Base-by-base conservation (phyloP, 2,113 vertebrate species). In the Tupaia chinensis region DNA sequence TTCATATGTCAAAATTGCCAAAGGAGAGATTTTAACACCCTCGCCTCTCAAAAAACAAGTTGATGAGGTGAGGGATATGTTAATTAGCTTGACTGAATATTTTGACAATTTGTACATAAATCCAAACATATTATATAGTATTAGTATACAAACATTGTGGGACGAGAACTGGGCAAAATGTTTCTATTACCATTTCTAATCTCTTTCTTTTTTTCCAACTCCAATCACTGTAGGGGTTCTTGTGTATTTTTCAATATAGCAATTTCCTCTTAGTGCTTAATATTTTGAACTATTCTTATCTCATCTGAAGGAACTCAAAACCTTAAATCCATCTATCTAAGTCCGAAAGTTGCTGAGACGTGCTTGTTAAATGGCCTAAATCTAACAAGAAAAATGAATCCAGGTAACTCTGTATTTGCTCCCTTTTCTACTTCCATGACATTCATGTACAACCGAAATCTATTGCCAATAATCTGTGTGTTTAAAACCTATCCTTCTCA, bases 361-460 rank as follows among this genome's bases (percentile, higher is more conserved):
- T 81, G n/a, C 86, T 91, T 93, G 23, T 93, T 93, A 92, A 97
- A 68, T 91, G 69, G 7, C n/a, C 93, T 93, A 78, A 93, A 94
- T 97, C 74, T 91, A 95, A 79, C 63, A 88, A 94, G 86, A 83
- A 97, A 83, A 96, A 77, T 60, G 83, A 90, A 85, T 34, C 68
- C 11, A 81, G 56, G 10, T 84, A 78, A 91, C 34, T n/a, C 25
- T 87, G 10, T 44, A 44, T 92, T 27, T 85, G 17, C 58, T 81
- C 25, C 9, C 5, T 78, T 86, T 96, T 80, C n/a, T 87, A 16
- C 12, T 80, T 70, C 72, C 12, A 73, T 74, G 82, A 25, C 88
- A 27, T 94, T 89, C 17, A 56, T 69, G 53, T 34, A 27, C 27
- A n/a, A 65, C 15, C 54, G 27, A 77, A 89, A 20, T 91, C 27